phyloP scores from a whole-genome alignment of 2,113 vertebrate genomes.

The Mohoua ochrocephala region DNA sequence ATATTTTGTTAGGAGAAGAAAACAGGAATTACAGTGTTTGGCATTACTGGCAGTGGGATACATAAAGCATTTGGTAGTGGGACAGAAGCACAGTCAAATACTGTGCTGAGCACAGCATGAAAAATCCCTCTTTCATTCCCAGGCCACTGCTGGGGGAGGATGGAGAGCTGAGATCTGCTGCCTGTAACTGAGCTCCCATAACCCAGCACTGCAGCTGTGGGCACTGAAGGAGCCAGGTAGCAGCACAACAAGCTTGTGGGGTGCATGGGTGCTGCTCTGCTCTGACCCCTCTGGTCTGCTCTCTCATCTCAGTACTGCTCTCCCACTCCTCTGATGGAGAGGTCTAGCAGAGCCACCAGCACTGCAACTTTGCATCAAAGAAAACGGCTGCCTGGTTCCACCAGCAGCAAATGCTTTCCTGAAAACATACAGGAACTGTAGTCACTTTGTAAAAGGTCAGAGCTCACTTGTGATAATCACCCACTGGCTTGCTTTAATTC shows the following conservation, averaged over 20 bases:
- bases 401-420: background rate
- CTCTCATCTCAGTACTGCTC: background rate
- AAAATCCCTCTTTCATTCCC: background rate
- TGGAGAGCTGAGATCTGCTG: background rate
- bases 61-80: background rate
- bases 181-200: background rate
- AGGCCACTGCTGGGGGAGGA: background rate
- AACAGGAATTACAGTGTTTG: background rate
- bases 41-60: background rate
- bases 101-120: background rate
- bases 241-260: rapidly evolving
- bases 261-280: background rate
- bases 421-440: background rate
- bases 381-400: rapidly evolving
- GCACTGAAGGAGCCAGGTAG: rapidly evolving
- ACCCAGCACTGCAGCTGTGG: background rate
- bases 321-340: background rate
- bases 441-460: background rate
- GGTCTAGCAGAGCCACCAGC: background rate
- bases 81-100: background rate
- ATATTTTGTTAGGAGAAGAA: background rate
- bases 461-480: background rate
- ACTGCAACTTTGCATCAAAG: background rate
- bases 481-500: background rate
- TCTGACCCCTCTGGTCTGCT: background rate